These are phyloP conservation scores for Piscicola geometra DNA, from an alignment of 2,888 invertebrate species.

Conservation along the genomic window DNA sequence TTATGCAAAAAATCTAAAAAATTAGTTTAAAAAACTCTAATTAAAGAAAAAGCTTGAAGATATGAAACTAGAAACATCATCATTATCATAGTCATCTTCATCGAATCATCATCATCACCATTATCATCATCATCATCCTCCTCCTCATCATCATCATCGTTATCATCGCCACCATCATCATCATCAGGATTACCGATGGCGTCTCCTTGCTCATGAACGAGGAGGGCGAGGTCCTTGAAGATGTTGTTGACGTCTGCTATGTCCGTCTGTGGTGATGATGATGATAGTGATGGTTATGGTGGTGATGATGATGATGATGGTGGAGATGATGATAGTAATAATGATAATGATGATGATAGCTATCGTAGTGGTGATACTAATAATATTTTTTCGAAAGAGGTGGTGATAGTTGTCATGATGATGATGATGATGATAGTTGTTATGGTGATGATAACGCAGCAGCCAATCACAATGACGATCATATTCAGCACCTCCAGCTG, in stretches of 20 bases:
- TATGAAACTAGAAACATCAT: not conserved
- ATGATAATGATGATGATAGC: not conserved
- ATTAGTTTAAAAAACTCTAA: not conserved
- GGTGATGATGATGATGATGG: not conserved
- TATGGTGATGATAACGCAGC: not conserved
- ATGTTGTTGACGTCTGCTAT: conserved; percentile 93
- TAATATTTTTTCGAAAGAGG: not conserved
- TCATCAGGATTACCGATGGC: conserved; percentile 64
- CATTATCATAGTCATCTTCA: not conserved
- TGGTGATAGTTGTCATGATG: not conserved
- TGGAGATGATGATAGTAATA: not conserved
- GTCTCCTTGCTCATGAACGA: conserved; percentile 90
- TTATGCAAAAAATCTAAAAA: not conserved
- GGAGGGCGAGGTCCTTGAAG: conserved; percentile 87
- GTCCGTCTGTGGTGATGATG: conserved; percentile 63
- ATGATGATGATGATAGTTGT: conserved; percentile 10
- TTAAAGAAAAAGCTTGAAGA: not conserved
- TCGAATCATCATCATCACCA: not conserved
- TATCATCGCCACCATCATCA: not conserved
- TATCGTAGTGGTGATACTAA: not conserved
- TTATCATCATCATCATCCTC: not conserved
- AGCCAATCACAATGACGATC: not conserved
- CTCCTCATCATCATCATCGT: not conserved
- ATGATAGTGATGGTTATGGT: no score
- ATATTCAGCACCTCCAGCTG: conserved; percentile 72